A percentile compares a stretch with the other conserved stretches of the same genome.
phyloP scores from a whole-genome alignment of 2,888 invertebrate genomes.

The Lithophane socia region DNA sequence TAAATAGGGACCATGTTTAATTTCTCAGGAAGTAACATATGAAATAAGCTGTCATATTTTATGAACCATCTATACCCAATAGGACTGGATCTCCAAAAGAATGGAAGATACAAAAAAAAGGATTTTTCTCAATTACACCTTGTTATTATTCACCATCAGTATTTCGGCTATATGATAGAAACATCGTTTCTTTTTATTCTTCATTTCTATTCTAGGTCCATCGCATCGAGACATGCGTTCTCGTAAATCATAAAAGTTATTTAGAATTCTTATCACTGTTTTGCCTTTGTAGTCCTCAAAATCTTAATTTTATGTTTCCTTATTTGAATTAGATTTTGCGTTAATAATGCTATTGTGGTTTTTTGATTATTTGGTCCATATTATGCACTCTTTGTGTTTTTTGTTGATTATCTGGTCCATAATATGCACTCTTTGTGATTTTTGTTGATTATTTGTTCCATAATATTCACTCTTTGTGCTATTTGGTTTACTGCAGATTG shows the following conservation, averaged over 20 bases:
- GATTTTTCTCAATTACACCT: conserved; percentile 3
- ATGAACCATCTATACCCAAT: neutral
- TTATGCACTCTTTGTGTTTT: neutral
- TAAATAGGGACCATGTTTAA: neutral
- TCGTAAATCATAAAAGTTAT: conserved; percentile 23
- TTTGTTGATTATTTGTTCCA: no score
- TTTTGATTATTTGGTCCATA: no score
- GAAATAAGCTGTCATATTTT: neutral
- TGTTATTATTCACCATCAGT: conserved; percentile 16
- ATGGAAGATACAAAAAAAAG: neutral
- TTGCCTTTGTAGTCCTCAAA: neutral
- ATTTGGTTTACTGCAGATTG: neutral
- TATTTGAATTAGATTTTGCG: neutral
- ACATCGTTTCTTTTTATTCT: conserved; percentile 10
- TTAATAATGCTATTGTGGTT: no score
- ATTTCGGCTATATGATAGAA: conserved; percentile 16
- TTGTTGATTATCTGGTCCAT: no score
- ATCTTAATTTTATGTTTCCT: neutral
- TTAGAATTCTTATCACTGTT: conserved; percentile 17
- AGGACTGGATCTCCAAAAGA: neutral
- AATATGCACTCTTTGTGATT: neutral
- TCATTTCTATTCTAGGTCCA: conserved; percentile 19
- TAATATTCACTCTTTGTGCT: neutral
- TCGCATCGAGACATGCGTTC: conserved; percentile 1
- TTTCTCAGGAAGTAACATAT: neutral